These are phyloP conservation scores for Hydrochoerus hydrochaeris DNA, from an alignment of 2,113 vertebrate genomes.

Conservation along the genomic window DNA sequence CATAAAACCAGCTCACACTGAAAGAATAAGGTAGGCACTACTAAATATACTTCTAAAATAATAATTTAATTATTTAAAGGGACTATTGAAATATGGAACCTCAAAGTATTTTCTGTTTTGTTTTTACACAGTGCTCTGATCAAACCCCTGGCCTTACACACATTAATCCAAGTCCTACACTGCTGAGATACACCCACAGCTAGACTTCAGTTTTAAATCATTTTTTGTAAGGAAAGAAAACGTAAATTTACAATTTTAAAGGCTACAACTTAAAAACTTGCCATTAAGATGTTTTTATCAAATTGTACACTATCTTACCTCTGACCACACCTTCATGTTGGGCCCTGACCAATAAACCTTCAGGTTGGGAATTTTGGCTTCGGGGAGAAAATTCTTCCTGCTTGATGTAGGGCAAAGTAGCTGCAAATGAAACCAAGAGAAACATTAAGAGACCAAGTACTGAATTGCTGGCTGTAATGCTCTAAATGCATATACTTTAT, in stretches of 20 bases:
- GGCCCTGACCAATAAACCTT: slow-evolving; percentile 91
- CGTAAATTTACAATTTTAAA: slow-evolving; percentile 57
- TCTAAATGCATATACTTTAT: not conserved
- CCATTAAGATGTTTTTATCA: not conserved
- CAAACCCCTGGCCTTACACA: not conserved
- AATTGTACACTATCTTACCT: slow-evolving; percentile 84
- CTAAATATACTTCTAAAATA: slow-evolving; percentile 20
- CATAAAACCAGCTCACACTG: not conserved
- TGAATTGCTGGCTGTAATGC: not conserved
- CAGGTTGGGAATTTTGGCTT: slow-evolving; percentile 90
- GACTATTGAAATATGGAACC: not conserved
- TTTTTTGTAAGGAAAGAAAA: not conserved
- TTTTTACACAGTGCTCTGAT: not conserved
- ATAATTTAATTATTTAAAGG: slow-evolving; percentile 4
- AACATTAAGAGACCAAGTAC: not conserved
- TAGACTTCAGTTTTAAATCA: slow-evolving; percentile 26
- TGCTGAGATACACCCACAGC: not conserved
- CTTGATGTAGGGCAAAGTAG: slow-evolving; percentile 91
- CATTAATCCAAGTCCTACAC: not conserved
- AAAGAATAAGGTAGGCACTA: not conserved
- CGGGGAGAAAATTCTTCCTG: slow-evolving; percentile 94
- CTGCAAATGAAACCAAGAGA: slow-evolving; percentile 68
- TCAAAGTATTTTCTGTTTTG: not conserved
- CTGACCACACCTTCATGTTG: slow-evolving; percentile 93
- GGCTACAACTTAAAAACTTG: not conserved